Percentiles rank a stretch among this genome's conserved stretches.
Evolutionary conservation across 2,797 vertebrate species (phyloP).

Genomic region (Danio albolineatus): DNA sequence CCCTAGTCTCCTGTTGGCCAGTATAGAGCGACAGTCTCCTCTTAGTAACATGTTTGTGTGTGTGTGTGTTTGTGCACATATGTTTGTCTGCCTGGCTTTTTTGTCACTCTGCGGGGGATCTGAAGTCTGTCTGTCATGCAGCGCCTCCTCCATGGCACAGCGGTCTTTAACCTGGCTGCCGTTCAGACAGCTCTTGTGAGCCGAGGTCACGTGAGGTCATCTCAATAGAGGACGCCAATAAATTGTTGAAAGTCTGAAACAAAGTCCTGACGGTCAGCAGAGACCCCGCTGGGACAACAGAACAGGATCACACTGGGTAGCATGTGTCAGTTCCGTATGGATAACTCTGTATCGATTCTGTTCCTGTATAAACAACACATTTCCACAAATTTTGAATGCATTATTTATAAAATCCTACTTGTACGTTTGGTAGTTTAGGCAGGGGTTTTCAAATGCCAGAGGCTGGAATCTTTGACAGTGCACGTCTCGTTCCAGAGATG

Average conservation of each 20-base stretch:
- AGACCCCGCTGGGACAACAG: constrained; percentile 17
- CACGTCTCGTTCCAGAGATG: too few species aligned
- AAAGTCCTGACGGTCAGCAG: constrained; percentile 3
- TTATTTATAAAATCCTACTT: neutral
- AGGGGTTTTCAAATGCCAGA: neutral
- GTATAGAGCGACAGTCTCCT: too few species aligned
- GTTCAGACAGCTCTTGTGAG: neutral
- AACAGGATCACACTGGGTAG: constrained; percentile 19
- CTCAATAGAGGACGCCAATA: constrained; percentile 6
- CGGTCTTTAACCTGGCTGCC: constrained; percentile 38
- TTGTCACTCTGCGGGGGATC: constrained; percentile 23
- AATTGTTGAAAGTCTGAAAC: constrained; percentile 25
- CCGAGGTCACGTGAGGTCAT: constrained; percentile 20
- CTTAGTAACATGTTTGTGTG: neutral
- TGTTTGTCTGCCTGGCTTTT: constrained; percentile 20
- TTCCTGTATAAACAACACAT: neutral
- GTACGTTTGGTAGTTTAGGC: neutral
- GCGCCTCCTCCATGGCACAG: neutral
- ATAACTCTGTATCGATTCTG: neutral
- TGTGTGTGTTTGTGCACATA: constrained; percentile 26
- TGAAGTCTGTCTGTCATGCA: constrained; percentile 39
- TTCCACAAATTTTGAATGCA: neutral
- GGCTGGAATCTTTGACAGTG: too few species aligned
- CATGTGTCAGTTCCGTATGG: neutral
- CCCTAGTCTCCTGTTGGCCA: too few species aligned